phyloP scores from a whole-genome alignment of 92 coral and sea anemone species.

The Bergia puertoricense region DNA sequence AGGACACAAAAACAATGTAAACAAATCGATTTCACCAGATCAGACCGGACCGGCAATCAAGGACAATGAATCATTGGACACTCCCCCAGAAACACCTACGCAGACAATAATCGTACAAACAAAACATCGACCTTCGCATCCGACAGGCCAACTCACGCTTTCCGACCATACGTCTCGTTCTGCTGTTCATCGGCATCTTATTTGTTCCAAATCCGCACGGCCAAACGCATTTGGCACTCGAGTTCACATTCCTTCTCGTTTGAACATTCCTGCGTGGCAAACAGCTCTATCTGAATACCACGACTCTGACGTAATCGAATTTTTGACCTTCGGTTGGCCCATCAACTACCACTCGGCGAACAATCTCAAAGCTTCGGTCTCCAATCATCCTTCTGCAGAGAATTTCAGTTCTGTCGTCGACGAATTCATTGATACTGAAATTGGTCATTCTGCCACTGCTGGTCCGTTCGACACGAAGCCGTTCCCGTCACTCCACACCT shows the following conservation, averaged over 20 bases:
- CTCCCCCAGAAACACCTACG: neutral
- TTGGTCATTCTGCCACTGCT: constrained; percentile 45
- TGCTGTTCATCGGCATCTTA: neutral
- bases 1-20: neutral
- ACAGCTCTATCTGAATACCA: constrained; percentile 33
- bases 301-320: constrained; percentile 33
- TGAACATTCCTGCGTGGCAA: constrained; percentile 43
- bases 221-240: constrained; percentile 51
- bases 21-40: neutral
- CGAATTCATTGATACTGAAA: constrained; percentile 50
- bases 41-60: constrained; percentile 1
- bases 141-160: neutral
- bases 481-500: constrained; percentile 23
- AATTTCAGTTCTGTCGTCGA: constrained; percentile 24
- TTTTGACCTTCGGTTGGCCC: constrained; percentile 54
- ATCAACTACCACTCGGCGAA: constrained; percentile 20
- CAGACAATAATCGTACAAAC: neutral
- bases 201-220: constrained; percentile 1
- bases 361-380: constrained; percentile 35
- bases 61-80: neutral
- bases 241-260: constrained; percentile 27
- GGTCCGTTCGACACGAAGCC: constrained; percentile 35
- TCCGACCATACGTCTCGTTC: neutral
- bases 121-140: neutral
- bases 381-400: constrained; percentile 47